A percentile compares a stretch with the other conserved stretches of the same genome.
Evolutionary conservation across 2,797 vertebrate species (phyloP).

Genomic region (Oreochromis mossambicus): DNA sequence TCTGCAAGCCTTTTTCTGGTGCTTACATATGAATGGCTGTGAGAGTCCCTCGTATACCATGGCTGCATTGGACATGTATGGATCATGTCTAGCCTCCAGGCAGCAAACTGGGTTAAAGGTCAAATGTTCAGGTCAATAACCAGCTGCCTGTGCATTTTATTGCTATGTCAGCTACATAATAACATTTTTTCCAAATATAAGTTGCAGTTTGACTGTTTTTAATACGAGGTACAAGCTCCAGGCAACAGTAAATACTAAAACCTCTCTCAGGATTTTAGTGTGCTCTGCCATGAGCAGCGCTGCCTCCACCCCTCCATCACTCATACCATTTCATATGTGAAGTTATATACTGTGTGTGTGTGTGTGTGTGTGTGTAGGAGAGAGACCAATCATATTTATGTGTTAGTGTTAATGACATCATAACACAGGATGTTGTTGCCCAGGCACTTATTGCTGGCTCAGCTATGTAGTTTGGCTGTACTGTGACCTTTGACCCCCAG

Average conservation of each 20-base stretch:
- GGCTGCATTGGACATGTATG: constrained; percentile 5
- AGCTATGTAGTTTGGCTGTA: constrained; percentile 24
- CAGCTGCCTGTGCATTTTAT: constrained; percentile 11
- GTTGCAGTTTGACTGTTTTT: constrained; percentile 32
- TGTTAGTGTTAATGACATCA: constrained; percentile 13
- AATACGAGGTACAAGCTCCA: not conserved
- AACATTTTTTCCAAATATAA: not conserved
- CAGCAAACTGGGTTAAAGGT: constrained; percentile 21
- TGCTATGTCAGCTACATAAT: constrained; percentile 43
- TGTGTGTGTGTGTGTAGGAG: not conserved
- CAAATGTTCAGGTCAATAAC: constrained; percentile 37
- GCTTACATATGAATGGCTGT: constrained; percentile 3
- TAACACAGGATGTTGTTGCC: not conserved
- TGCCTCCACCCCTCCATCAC: constrained; percentile 23
- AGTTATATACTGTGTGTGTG: not conserved
- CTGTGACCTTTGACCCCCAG: constrained; percentile 14
- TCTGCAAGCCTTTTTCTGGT: not conserved
- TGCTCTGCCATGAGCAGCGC: not conserved
- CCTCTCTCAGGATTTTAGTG: not conserved
- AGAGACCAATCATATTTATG: not conserved
- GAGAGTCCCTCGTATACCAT: not conserved
- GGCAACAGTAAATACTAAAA: constrained; percentile 4
- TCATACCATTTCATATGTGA: constrained; percentile 2
- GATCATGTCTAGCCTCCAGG: constrained; percentile 29
- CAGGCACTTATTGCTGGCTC: constrained; percentile 35